Base-by-base conservation (phyloP, 1,140 invertebrate genomes). In the Drosophila tristis region DNA sequence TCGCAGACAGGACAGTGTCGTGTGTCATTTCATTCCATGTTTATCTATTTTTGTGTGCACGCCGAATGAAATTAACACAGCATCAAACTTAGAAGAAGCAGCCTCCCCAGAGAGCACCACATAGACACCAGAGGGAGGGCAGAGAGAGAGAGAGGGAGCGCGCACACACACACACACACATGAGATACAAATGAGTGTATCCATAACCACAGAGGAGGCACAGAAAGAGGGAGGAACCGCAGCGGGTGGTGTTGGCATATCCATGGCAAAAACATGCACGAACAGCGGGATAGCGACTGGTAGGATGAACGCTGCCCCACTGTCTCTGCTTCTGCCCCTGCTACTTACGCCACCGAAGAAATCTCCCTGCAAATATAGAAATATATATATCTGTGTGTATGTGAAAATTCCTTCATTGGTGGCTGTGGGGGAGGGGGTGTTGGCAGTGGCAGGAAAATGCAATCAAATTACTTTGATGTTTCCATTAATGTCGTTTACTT, bases 401-500 rank as follows among this genome's bases (percentile, higher is more conserved):
- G 56, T 42, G 57, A 49, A 55, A 53, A 78, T 78, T 81, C 59
- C 56, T 74, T 63, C 64, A 42, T 55, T 80, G 59, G 59, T 23
- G 57, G 57, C 48, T 56, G 43, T 74, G 75, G 64, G 42, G 45
- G 26, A 31, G 9, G 11, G 0, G 0, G 35, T 13, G 11, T 4
- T 9, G 29, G 23, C 26, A 29, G 26, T 39, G 35, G 1, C 35
- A 39, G 35, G 70, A 73, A 87, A 87, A 87, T 89, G 84, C 84
- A 87, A 87, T 87, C 84, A 87, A 87, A 87, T 87, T 87, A 87
- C 84, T 89, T 87, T 87, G 84, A 87, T 87, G 84, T 89, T 89
- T 87, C 84, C 84, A 89, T 89, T 87, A 87, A 87, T 89, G 84
- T 89, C 84, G 76, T 89, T 87, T 87, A 77, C 72, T 84, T 84